These are phyloP conservation scores for Drosophila anceps DNA, from an alignment of 2,888 invertebrate genomes.

Conservation along the genomic window DNA sequence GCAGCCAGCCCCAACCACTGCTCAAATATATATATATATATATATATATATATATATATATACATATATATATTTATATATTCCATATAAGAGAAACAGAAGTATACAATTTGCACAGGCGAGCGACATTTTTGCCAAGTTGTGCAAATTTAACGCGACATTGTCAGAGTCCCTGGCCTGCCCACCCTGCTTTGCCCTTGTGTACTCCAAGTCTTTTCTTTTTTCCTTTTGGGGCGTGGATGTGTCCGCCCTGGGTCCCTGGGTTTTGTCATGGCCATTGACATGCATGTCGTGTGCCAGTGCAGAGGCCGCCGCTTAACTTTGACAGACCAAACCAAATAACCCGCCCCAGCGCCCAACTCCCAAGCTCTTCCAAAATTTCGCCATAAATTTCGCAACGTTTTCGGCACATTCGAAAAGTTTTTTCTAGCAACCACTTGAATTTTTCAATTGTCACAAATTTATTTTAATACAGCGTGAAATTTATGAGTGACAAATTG, in stretches of 20 bases:
- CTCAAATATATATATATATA: constrained; percentile 8
- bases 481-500: constrained; percentile 83
- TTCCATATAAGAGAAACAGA: constrained; percentile 49
- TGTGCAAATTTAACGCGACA: constrained; percentile 82
- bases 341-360: constrained; percentile 36
- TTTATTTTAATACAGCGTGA: constrained; percentile 82
- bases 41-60: constrained; percentile 25
- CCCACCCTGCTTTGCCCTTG: constrained; percentile 18
- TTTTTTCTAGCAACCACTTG: constrained; percentile 53
- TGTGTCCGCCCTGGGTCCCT: constrained; percentile 29
- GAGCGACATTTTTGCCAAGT: constrained; percentile 66
- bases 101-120: constrained; percentile 71
- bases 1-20: constrained; percentile 17
- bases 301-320: constrained; percentile 82
- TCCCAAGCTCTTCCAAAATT: constrained; percentile 36
- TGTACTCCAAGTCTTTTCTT: background rate
- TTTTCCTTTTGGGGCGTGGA: constrained; percentile 7
- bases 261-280: constrained; percentile 62
- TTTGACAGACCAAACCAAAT: constrained; percentile 74
- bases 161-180: constrained; percentile 59
- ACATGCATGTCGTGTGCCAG: constrained; percentile 82
- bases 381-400: constrained; percentile 77
- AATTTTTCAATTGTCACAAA: constrained; percentile 77
- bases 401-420: constrained; percentile 58
- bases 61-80: constrained; percentile 27